Base-by-base conservation (phyloP, 2,797 vertebrate species). In the Danio jaintianensis region DNA sequence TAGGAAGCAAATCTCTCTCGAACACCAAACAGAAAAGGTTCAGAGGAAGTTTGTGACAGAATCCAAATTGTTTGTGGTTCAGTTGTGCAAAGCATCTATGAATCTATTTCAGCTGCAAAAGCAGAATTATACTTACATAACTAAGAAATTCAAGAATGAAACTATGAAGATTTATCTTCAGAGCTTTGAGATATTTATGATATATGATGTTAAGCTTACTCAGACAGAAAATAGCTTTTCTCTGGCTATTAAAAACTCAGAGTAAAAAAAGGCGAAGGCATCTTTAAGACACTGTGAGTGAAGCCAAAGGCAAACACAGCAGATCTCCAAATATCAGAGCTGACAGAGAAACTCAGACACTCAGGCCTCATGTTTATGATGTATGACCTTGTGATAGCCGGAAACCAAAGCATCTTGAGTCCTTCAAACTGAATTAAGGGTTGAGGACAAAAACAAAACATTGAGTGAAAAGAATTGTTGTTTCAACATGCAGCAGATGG, bases 341-440 rank as follows among this genome's bases (percentile, higher is more conserved):
- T 72, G 78, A 82, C 82, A 82, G 79, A 79, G 18, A 36, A 58
- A 62, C 38, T 76, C 79, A 68, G 69, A 68, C 50, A 66, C 79
- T 81, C 83, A 71, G 68, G 79, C 64, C 43, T 52, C 52, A 81
- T 78, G 59, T 70, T 62, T 48, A 80, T 80, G 62, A 76, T 74
- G 50, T 58, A 53, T 66, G 78, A 82, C 81, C 75, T 75, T 80
- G 79, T 78, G 80, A 86, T 86, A 82, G 82, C 78, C 50, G 82
- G 71, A 48, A 81, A 82, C 77, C 80, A 83, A 29, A 22, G 72
- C 78, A 73, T 84, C 78, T 86, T 82, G 71, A 45, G 63, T 68
- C 79, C 80, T 84, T 84, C 86, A 83, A 69, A 85, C 40, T 61
- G 45, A 80, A 86, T 84, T 70, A 77, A 29, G 50, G 58, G 7